Percentiles rank a stretch among this genome's conserved stretches.
phyloP scores from a whole-genome alignment of 2,797 vertebrate species.

The Harpagifer antarcticus region DNA sequence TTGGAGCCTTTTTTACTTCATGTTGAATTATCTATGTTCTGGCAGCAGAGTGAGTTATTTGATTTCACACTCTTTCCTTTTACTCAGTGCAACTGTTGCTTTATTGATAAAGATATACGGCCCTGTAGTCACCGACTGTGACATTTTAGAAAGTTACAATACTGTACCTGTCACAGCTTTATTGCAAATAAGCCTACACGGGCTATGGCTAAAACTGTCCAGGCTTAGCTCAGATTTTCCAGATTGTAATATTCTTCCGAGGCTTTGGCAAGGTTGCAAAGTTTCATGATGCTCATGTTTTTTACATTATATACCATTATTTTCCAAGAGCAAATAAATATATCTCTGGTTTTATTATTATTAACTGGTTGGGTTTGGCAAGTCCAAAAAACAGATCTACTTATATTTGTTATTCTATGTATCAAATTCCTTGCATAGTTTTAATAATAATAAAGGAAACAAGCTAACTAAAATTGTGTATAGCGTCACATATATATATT shows the following conservation, averaged over 20 bases:
- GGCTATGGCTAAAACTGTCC: constrained; percentile 2
- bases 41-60: constrained; percentile 67
- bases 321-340: neutral
- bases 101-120: constrained; percentile 54
- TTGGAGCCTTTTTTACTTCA: constrained; percentile 21
- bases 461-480: neutral
- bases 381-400: neutral
- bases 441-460: constrained; percentile 10
- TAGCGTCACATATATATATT: neutral
- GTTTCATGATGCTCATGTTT: neutral
- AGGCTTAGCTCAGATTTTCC: constrained; percentile 8
- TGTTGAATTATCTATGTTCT: constrained; percentile 66
- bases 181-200: constrained; percentile 13
- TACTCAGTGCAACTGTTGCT: constrained; percentile 57
- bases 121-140: constrained; percentile 38
- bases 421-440: constrained; percentile 1
- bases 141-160: constrained; percentile 49
- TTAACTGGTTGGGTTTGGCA: neutral
- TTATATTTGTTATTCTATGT: neutral
- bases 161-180: constrained; percentile 38
- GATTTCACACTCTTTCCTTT: constrained; percentile 73
- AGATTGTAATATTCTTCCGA: neutral
- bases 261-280: neutral
- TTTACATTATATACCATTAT: constrained; percentile 2
- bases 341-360: neutral